phyloP scores from a whole-genome alignment of 2,797 vertebrate species.

The Cyprinella venusta region DNA sequence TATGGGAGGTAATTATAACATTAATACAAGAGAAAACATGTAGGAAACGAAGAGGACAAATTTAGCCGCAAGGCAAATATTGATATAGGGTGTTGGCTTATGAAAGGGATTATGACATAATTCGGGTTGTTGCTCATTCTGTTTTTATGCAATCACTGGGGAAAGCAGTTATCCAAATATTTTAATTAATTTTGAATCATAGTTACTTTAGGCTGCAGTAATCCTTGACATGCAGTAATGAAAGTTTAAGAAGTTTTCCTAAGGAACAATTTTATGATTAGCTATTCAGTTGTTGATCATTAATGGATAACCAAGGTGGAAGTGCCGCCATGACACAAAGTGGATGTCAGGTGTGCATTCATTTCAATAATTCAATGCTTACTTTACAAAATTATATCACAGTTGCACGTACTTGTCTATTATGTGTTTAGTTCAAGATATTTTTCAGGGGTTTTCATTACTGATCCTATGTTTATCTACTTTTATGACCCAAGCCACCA shows the following conservation, averaged over 20 bases:
- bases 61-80: too few species aligned
- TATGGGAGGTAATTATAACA: background rate
- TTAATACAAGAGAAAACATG: too few species aligned
- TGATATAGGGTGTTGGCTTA: background rate
- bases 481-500: background rate
- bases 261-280: background rate
- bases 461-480: background rate
- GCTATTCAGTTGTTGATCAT: too few species aligned
- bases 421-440: background rate
- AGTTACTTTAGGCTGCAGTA: background rate
- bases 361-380: background rate
- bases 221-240: background rate
- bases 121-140: background rate
- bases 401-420: background rate
- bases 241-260: background rate
- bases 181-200: background rate
- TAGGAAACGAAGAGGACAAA: background rate
- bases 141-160: background rate
- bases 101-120: background rate
- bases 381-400: background rate
- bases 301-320: background rate
- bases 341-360: background rate
- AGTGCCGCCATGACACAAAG: background rate
- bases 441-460: background rate
- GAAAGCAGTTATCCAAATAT: slow-evolving; percentile 21